These are phyloP conservation scores for Sterrhoptilus dennistouni DNA, from an alignment of 2,113 vertebrate genomes.

Conservation along the genomic window DNA sequence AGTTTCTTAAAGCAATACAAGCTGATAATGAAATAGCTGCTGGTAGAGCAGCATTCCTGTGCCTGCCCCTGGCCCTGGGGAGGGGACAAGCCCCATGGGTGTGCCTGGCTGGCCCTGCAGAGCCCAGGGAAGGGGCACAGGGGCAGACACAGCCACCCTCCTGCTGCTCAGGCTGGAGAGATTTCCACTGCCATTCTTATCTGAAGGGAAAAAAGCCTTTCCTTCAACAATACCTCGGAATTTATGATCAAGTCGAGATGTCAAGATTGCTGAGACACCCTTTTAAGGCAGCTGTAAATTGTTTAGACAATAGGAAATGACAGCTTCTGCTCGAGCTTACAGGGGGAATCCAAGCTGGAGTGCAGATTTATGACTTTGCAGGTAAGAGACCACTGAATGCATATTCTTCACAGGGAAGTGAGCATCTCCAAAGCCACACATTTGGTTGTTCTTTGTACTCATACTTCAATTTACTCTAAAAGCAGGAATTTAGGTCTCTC, in stretches of 20 bases:
- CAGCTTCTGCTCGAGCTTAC: conserved; percentile 12
- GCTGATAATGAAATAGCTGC: not conserved
- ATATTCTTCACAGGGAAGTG: not conserved
- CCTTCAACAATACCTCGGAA: not conserved
- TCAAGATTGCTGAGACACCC: conserved; percentile 21
- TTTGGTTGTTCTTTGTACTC: not conserved
- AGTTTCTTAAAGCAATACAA: conserved; percentile 43
- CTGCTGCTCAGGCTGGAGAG: fast-evolving
- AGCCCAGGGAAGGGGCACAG: not conserved
- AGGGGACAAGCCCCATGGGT: fast-evolving
- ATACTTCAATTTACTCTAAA: not conserved
- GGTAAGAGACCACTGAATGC: not conserved
- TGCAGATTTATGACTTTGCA: not conserved
- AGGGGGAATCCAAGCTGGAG: not conserved
- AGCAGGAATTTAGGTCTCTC: not conserved
- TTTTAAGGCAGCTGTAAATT: conserved; percentile 35
- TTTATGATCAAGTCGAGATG: conserved; percentile 19
- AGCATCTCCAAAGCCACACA: not conserved
- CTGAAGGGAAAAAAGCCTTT: not conserved
- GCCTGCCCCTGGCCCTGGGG: not conserved
- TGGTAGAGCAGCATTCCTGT: not conserved
- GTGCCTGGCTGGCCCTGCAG: not conserved
- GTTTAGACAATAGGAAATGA: conserved; percentile 29
- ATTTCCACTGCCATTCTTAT: not conserved
- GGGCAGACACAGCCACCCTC: not conserved